Evolutionary conservation across 2,113 vertebrate species (phyloP), one percentile per base, ranked within the genome.

Genomic region (Chiloscyllium plagiosum): DNA sequence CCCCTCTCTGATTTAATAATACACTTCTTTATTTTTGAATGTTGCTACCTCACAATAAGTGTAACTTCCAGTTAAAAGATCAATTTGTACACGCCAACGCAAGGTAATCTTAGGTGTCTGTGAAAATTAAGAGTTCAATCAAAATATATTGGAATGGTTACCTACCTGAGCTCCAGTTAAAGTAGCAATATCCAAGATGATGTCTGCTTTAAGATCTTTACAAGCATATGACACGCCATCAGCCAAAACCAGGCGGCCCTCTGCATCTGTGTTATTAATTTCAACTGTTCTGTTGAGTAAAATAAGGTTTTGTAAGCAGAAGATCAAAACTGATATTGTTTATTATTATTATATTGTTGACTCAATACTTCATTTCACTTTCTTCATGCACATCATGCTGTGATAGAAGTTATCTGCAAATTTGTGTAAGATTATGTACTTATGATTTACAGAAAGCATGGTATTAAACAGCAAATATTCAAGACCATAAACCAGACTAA

Each of bases 251-350:
- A 96, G 96, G 96, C 96, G 96, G 96, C 96, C 96, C 96, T 95
- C 95, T 96, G 96, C 97, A 96, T 96, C 96, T 96, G 96, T 0
- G 0, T 96, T 97, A 97, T 97, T 96, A 96, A 97, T 97, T 96
- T 97, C 96, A 96, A 96, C 96, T 94, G 95, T 96, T 95, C 96
- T 96, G 96, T 96, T 96, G 96, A 96, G 42, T 22, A 85, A 83
- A 61, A 56, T 6, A 78, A 24, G 52, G 5, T 72, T 95, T 78
- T 20, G 61, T 65, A 65, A 92, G 87, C n/a, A n/a, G 15, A 65
- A 92, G 29, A n/a, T 61, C 13, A 92, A 5, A 89, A 50, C 47
- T 87, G 47, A 89, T 89, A 1, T 89, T 89, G 37, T 37, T 83
- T 20, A 83, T 6, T 61, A 61, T 61, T 61, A 61, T 12, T 61